Evolutionary conservation across 1,140 invertebrate species (phyloP).

Genomic region (Leptopilina clavipes): DNA sequence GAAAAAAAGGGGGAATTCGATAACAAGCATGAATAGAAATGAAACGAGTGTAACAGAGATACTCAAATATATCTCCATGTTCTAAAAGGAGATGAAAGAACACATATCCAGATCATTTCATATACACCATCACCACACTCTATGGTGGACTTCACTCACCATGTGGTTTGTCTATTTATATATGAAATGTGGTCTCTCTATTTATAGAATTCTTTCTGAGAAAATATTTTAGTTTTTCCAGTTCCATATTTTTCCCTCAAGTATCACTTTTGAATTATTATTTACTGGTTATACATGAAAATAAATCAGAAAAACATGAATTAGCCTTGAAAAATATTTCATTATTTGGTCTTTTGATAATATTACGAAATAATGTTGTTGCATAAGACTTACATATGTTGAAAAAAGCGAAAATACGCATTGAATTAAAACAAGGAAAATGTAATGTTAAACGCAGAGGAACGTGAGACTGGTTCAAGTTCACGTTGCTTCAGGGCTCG

Average conservation of each 20-base stretch:
- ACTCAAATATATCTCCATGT: too few relatives aligned
- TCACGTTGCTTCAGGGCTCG: slow-evolving; percentile 64
- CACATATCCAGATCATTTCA: slow-evolving; percentile 4
- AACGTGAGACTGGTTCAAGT: slow-evolving; percentile 71
- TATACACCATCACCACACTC: slow-evolving; percentile 37
- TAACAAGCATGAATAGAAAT: slow-evolving; percentile 38
- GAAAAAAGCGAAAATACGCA: too few relatives aligned
- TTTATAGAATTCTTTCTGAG: slow-evolving; percentile 19
- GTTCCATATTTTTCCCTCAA: too few relatives aligned
- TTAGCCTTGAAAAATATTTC: too few relatives aligned
- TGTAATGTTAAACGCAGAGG: slow-evolving; percentile 50
- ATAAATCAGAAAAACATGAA: too few relatives aligned
- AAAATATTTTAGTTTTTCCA: not conserved
- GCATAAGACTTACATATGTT: too few relatives aligned
- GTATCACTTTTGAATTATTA: too few relatives aligned
- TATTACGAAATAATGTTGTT: too few relatives aligned
- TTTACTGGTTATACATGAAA: too few relatives aligned
- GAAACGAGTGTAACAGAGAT: slow-evolving; percentile 34
- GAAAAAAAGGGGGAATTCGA: slow-evolving; percentile 39
- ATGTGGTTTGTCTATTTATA: slow-evolving; percentile 7
- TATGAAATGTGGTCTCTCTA: slow-evolving; percentile 35
- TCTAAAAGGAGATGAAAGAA: slow-evolving; percentile 43
- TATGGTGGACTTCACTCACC: slow-evolving; percentile 51
- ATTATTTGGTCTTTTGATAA: too few relatives aligned
- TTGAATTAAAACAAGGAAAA: slow-evolving; percentile 3